phyloP scores from a whole-genome alignment of 1,140 invertebrate genomes.

The Nasonia vitripennis region DNA sequence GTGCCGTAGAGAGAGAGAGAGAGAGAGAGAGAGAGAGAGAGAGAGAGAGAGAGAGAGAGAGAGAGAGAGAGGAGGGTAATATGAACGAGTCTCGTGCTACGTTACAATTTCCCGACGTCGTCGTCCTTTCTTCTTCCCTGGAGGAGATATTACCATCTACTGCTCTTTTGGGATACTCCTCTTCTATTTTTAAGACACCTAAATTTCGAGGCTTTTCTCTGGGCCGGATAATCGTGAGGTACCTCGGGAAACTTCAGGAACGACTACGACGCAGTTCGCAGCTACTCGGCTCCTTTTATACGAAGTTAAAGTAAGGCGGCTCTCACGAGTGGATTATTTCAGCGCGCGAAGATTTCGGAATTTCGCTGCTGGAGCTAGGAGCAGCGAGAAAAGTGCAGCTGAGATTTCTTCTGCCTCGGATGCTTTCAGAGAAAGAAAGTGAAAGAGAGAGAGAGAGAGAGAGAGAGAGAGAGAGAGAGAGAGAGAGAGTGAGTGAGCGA shows the following conservation, averaged over 20 bases:
- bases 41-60: too few species aligned
- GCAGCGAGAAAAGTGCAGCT: too few species aligned
- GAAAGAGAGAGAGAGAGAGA: too few species aligned
- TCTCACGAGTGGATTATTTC: slow-evolving; percentile 16
- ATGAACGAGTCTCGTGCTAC: slow-evolving; percentile 54
- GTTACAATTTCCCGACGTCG: slow-evolving; percentile 61
- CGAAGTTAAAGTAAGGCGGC: neutral
- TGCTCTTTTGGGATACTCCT: neutral
- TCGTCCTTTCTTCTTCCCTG: neutral
- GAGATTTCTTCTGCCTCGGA: neutral
- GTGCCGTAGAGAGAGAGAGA: too few species aligned
- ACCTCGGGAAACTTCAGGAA: neutral
- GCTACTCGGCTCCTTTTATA: slow-evolving; percentile 3
- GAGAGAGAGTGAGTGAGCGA: too few species aligned
- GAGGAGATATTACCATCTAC: slow-evolving; percentile 21
- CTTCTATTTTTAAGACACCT: slow-evolving; percentile 41
- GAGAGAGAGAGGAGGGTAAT: neutral
- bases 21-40: too few species aligned
- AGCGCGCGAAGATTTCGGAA: neutral
- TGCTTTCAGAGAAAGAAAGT: too few species aligned
- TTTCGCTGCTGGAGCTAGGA: too few species aligned
- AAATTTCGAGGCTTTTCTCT: slow-evolving; percentile 34
- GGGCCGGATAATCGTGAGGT: slow-evolving; percentile 38
- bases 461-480: too few species aligned
- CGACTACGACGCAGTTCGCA: neutral